Conservation (phyloP, 2,888 invertebrate species). For the Neoascia interrupta region DNA sequence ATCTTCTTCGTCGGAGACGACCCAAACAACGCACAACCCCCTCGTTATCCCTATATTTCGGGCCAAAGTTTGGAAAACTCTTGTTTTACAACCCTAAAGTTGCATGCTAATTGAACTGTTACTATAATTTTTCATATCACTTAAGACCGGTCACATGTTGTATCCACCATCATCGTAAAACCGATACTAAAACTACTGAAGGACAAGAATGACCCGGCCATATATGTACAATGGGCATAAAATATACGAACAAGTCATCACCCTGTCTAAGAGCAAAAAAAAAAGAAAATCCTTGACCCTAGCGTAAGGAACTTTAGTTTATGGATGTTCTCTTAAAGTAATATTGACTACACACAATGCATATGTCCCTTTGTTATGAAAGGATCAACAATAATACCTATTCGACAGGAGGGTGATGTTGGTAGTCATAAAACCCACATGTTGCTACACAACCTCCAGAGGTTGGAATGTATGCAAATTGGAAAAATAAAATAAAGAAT, state of each 20-base stretch:
- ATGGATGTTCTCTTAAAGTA: constrained; percentile 40
- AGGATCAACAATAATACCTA: constrained; percentile 45
- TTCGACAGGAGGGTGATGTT: not conserved
- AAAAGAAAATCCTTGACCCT: constrained; percentile 43
- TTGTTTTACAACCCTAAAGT: not conserved
- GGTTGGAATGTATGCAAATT: constrained; percentile 47
- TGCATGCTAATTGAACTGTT: constrained; percentile 55
- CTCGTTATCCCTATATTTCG: not conserved
- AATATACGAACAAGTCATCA: constrained; percentile 33
- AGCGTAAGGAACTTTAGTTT: constrained; percentile 34
- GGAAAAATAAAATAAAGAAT: constrained; percentile 13
- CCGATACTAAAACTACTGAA: constrained; percentile 44
- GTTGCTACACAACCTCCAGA: constrained; percentile 31
- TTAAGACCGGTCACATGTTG: constrained; percentile 52
- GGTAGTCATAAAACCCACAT: constrained; percentile 59
- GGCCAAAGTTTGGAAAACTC: constrained; percentile 2
- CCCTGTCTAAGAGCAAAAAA: not conserved
- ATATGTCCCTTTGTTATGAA: constrained; percentile 55
- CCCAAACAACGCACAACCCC: not conserved
- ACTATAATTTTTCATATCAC: constrained; percentile 61
- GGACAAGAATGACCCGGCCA: constrained; percentile 21
- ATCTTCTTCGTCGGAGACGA: constrained; percentile 13
- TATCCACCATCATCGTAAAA: constrained; percentile 56
- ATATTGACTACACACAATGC: constrained; percentile 30
- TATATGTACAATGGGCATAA: constrained; percentile 20